Percentiles rank a stretch among this genome's conserved stretches.
These are phyloP conservation scores for Gephyroberyx darwinii DNA, from an alignment of 2,797 vertebrate species.

Conservation along the genomic window DNA sequence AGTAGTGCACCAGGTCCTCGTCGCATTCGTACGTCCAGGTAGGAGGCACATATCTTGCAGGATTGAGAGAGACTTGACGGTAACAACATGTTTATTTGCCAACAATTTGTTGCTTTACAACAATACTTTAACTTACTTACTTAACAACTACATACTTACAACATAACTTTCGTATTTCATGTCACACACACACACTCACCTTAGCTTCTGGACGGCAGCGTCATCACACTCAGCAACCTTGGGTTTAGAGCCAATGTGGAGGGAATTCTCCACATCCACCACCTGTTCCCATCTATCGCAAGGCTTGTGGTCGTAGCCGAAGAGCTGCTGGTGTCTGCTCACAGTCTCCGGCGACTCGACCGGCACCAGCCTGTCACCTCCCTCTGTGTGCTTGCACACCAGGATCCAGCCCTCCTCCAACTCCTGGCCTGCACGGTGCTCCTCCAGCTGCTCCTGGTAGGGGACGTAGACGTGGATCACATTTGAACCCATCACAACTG, in stretches of 20 bases:
- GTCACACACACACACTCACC: constrained; percentile 77
- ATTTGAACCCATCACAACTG: neutral
- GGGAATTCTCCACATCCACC: constrained; percentile 90
- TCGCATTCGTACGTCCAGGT: constrained; percentile 97
- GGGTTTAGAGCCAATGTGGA: constrained; percentile 88
- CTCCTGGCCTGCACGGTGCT: constrained; percentile 86
- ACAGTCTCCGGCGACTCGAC: constrained; percentile 91
- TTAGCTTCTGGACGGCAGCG: constrained; percentile 89
- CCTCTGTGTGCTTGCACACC: constrained; percentile 92
- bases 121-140: too few relatives aligned
- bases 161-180: neutral
- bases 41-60: constrained; percentile 87
- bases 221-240: constrained; percentile 85
- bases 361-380: constrained; percentile 92
- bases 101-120: neutral
- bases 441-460: constrained; percentile 92
- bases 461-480: neutral
- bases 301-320: constrained; percentile 93
- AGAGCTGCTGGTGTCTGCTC: constrained; percentile 92
- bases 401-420: constrained; percentile 94
- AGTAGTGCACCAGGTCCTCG: constrained; percentile 96
- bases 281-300: constrained; percentile 96
- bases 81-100: neutral
- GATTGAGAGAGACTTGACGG: neutral
- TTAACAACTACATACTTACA: constrained; percentile 3